Evolutionary conservation across 2,888 invertebrate genomes (phyloP).

Genomic region (Ornithoptera alexandrae): DNA sequence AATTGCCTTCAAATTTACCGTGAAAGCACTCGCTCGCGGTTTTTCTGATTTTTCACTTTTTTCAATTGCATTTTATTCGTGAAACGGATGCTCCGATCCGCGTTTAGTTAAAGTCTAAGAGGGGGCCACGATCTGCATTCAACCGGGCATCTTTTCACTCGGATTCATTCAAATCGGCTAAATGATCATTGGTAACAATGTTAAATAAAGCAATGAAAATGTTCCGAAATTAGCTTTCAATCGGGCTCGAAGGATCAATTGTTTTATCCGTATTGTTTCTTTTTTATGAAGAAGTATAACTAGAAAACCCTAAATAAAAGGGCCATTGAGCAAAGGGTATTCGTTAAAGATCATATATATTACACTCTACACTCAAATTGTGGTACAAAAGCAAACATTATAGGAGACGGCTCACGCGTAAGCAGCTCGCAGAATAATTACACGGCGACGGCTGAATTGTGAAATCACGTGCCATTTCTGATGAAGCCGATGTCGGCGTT

Average conservation of each 20-base stretch:
- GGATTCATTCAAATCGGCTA: conserved; percentile 1
- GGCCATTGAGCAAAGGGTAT: no score
- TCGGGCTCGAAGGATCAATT: no score
- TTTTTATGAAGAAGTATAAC: no score
- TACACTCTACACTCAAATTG: no score
- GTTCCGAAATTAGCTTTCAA: no score
- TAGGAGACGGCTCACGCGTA: background rate
- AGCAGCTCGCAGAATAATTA: conserved; percentile 5
- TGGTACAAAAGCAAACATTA: background rate
- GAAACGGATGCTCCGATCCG: conserved; percentile 8
- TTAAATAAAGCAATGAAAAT: no score
- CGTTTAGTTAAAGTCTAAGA: conserved; percentile 8
- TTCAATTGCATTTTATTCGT: conserved; percentile 12
- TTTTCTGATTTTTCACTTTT: conserved; percentile 5
- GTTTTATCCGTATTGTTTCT: no score
- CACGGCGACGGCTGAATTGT: conserved; percentile 6
- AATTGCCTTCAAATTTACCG: conserved; percentile 27
- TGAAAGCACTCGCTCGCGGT: conserved; percentile 25
- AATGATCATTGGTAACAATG: no score
- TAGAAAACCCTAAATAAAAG: no score
- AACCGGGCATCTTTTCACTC: conserved; percentile 10
- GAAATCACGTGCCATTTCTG: conserved; percentile 20
- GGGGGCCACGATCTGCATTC: conserved; percentile 13
- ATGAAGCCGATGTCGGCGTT: conserved; percentile 16
- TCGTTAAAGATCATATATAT: no score